Base-by-base conservation (phyloP, 2,888 invertebrate species). In the Busseola fusca region DNA sequence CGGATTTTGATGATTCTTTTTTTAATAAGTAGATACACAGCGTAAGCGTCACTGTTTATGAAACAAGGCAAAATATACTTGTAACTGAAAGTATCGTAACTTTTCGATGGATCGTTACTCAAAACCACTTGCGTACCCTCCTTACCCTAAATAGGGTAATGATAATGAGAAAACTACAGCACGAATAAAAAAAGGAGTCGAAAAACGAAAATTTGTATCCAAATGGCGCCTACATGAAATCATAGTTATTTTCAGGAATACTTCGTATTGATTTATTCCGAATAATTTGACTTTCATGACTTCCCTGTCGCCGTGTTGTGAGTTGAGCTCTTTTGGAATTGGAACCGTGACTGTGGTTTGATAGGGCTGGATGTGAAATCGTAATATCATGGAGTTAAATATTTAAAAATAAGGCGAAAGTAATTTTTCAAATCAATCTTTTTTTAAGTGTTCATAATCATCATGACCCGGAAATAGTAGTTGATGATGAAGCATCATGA, bases 281-380 rank as follows among this genome's bases (percentile, higher is more conserved):
- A 42, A 37, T 30, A 6, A 69, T 74, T 84, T 83, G 71, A 72
- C 58, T 74, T 86, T 79, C 80, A 86, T 84, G 76, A 84, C 64
- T 81, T 85, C 78, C 79, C 56, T 64, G 80, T 82, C 75, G 72
- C 74, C 80, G 60, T 72, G 56, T 40, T 71, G 65, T 3, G 45
- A 59, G 6, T 25, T 59, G 18, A 16, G 50, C 25, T 52, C 52
- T 70, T 74, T 70, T 59, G 21, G 14, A 56, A 40, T 30, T 42
- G 0, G 27, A 25, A 57, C 34, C 40, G 30, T 27, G 56, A n/a
- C 21, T 69, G 10, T 18, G 18, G 12, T 40, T 27, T 16, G 52
- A 18, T 18, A 12, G 54, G 25, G 14, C 37, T 45, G 14, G 42
- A 21, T 30, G 1, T 14, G 1, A 54, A 69, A n/a, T 30, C 14